These are phyloP conservation scores for Lamprologus lemairii DNA, from an alignment of 2,113 vertebrate genomes.

Conservation along the genomic window DNA sequence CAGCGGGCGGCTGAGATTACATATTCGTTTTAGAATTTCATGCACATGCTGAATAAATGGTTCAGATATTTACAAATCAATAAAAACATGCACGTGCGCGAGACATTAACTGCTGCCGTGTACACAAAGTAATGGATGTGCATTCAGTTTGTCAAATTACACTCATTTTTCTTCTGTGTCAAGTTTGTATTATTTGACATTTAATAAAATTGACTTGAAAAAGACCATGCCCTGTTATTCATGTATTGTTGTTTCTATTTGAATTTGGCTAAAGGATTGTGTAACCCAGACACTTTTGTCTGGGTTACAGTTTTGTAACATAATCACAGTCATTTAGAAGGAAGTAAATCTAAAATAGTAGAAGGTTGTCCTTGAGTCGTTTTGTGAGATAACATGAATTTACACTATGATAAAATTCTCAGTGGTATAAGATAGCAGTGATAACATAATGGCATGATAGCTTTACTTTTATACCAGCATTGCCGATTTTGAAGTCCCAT, in stretches of 20 bases:
- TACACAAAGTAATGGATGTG: background rate
- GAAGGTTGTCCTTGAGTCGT: background rate
- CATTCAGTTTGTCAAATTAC: background rate
- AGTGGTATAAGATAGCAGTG: background rate
- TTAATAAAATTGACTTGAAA: background rate
- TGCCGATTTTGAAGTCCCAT: background rate
- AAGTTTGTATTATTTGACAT: background rate
- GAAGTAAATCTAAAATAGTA: background rate
- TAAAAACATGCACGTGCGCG: background rate
- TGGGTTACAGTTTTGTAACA: background rate
- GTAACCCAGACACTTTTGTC: background rate
- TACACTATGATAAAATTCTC: background rate
- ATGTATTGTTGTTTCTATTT: background rate
- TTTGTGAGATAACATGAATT: background rate
- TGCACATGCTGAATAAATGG: background rate
- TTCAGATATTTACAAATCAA: background rate
- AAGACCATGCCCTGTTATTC: background rate
- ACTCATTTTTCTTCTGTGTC: background rate
- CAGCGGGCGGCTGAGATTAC: background rate
- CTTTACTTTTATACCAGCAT: background rate
- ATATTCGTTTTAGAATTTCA: background rate
- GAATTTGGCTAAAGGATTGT: background rate
- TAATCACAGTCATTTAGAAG: background rate
- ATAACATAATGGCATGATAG: background rate
- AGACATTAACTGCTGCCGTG: background rate